Base-by-base conservation (phyloP, 2,888 invertebrate species). In the Polyommatus icarus region DNA sequence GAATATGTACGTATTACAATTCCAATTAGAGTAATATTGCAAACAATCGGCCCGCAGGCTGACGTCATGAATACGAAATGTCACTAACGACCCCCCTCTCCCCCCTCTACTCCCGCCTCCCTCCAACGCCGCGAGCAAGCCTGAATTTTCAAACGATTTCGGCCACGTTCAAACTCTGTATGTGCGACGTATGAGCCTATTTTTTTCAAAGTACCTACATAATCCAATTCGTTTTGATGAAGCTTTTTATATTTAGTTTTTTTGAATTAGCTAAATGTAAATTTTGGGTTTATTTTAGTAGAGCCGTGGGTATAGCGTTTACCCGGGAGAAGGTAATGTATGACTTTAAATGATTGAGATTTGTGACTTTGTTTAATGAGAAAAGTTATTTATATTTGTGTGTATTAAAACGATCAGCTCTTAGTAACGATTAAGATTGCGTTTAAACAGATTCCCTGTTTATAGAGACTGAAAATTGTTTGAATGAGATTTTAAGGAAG, bases 1-100 rank as follows among this genome's bases (percentile, higher is more conserved):
- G 87, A 89, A 89, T 91, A 88, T 89, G 88, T 91, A 88, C 89
- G 89, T 91, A 92, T 93, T 92, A 92, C 93, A 92, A 92, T 93
- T 89, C 89, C 93, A 94, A 93, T 94, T 94, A 93, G 92, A 92
- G 90, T 93, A 92, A 93, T 93, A 93, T 93, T 91, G 93, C 94
- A 94, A 94, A 94, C 93, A 93, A 94, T 93, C 92, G 93, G 90
- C 91, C 90, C 86, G 88, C 50, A 82, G 91, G 89, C 89, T 90
- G 90, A 90, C 92, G 93, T 91, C 92, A 93, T 93, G 94, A 93
- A 94, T 94, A 93, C 93, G 90, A 91, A 93, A 93, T 93, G 90
- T 91, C 92, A 89, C 93, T 93, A 93, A 93, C 94, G 93, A 94
- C 90, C 89, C 84, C 83, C 87, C 86, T n/a, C 80, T 84, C 83